Percentiles rank a stretch among this genome's conserved stretches.
Conservation (phyloP, 2,113 vertebrate species). For the Bothrops jararaca region DNA sequence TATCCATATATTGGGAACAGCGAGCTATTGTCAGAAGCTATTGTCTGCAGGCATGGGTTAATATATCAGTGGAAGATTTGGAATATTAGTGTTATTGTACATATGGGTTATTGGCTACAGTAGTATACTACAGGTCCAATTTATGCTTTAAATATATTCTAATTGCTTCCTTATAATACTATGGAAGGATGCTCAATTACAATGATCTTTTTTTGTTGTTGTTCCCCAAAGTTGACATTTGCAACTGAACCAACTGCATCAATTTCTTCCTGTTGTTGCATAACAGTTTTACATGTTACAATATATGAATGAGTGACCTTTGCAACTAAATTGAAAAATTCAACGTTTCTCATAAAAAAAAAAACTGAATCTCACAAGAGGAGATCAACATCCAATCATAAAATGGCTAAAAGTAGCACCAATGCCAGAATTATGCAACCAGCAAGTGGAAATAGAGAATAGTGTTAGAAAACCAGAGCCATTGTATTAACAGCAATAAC, state of each 20-base stretch:
- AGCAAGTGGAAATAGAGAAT: background rate
- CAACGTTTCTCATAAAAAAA: constrained; percentile 50
- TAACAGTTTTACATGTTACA: constrained; percentile 38
- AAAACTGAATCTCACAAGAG: constrained; percentile 20
- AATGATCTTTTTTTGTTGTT: constrained; percentile 19
- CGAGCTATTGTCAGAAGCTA: background rate
- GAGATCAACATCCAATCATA: background rate
- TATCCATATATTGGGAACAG: fast-evolving
- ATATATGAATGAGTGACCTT: constrained; percentile 44
- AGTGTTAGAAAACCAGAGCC: background rate
- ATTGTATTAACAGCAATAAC: background rate
- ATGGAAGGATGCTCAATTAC: constrained; percentile 42
- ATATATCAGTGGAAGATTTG: background rate
- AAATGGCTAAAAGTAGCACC: background rate
- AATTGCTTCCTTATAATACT: constrained; percentile 52
- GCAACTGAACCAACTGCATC: constrained; percentile 38
- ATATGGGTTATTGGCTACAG: background rate
- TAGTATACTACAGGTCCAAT: background rate
- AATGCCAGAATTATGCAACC: background rate
- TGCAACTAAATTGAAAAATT: constrained; percentile 49
- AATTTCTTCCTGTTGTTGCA: constrained; percentile 47
- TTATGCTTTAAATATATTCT: constrained; percentile 40
- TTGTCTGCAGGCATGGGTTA: background rate
- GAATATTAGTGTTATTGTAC: background rate
- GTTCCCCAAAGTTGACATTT: constrained; percentile 61